Conservation (phyloP, 1,140 invertebrate species). For the Lasaia peninsularis region DNA sequence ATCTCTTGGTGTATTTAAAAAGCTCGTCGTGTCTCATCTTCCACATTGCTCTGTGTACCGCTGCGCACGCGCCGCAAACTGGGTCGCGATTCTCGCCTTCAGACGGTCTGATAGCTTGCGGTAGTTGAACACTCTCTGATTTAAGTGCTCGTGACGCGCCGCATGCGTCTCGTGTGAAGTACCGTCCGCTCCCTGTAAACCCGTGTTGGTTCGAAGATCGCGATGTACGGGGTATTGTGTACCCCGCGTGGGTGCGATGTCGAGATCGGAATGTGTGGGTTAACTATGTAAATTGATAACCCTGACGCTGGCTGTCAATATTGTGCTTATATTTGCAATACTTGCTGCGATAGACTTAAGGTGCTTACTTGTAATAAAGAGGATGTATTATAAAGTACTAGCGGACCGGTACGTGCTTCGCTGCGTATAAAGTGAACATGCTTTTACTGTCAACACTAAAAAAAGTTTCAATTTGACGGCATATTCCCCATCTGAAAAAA, state of each 20-base stretch:
- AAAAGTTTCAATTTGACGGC: too few species aligned
- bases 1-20: not conserved
- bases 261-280: constrained; percentile 12
- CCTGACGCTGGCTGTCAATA: not conserved
- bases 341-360: too few species aligned
- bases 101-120: constrained; percentile 29
- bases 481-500: too few species aligned
- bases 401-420: too few species aligned
- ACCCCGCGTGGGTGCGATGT: constrained; percentile 13
- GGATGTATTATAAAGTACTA: too few species aligned
- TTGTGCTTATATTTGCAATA: too few species aligned
- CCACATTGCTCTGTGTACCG: constrained; percentile 24
- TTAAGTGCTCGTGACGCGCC: constrained; percentile 29
- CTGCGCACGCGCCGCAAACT: constrained; percentile 47
- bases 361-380: too few species aligned
- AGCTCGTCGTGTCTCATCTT: not conserved
- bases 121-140: constrained; percentile 29
- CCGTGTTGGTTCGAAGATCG: constrained; percentile 7
- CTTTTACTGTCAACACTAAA: too few species aligned
- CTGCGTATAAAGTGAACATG: too few species aligned
- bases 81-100: constrained; percentile 45
- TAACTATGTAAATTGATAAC: constrained; percentile 2
- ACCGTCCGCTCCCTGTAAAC: constrained; percentile 11
- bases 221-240: not conserved
- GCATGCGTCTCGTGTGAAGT: constrained; percentile 16